Base-by-base conservation (phyloP, 2,113 vertebrate genomes). In the Prietella phreatophila region DNA sequence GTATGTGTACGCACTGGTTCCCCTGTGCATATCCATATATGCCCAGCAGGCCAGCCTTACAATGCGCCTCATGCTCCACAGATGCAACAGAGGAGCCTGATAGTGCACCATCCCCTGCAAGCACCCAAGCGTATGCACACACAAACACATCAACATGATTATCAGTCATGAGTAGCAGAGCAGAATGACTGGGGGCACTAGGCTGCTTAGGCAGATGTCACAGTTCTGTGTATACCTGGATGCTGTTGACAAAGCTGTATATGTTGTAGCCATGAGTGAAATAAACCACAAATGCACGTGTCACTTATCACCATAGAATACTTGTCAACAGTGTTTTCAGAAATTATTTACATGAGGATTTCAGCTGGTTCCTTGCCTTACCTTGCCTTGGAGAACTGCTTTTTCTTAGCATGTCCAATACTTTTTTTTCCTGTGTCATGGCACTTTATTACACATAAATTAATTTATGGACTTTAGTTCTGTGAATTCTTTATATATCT, bases 201-300 rank as follows among this genome's bases (percentile, higher is more conserved):
- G 58, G 65, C 61, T 81, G 73, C 82, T 69, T 65, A 42, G 47
- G 63, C 79, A 90, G 82, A 90, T 88, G 84, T 82, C 71, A 88
- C 71, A 30, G 78, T 50, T 25, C 30, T 25, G 39, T 83, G 69
- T 65, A 85, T 73, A 42, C 47, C 76, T 82, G 69, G 33, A 79
- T 36, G 27, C 69, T 63, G 85, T 65, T 81, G 79, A 56, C 30
- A 42, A 84, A 83, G 83, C 79, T 85, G 61, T 84, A 22, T 82
- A 47, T 20, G 42, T 58, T 67, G 33, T 58, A 79, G 81, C 80
- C 39, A 50, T 27, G 7, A 25, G 84, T 63, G 2, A 79, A 82
- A 85, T n/a, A 36, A 84, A 82, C 22, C 85, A 82, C 65, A 75
- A 56, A 33, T 83, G 79, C 33, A 82, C 47, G 22, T 55, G 30